A percentile compares a stretch with the other conserved stretches of the same genome.
Evolutionary conservation across 2,888 invertebrate genomes (phyloP).

Genomic region (Netelia virgata): DNA sequence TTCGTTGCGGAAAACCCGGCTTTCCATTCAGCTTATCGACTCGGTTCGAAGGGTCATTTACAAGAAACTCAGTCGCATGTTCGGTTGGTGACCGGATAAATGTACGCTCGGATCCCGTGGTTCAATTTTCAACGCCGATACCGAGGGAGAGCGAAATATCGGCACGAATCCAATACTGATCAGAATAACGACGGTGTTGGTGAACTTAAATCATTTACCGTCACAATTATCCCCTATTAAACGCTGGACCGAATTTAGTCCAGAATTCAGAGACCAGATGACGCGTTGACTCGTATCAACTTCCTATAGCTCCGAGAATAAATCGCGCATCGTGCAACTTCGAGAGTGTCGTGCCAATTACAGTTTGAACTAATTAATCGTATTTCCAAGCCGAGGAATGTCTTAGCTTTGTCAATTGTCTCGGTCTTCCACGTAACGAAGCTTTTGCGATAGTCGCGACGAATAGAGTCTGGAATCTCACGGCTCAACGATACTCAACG

Average conservation of each 20-base stretch:
- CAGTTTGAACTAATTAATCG: background rate
- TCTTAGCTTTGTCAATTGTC: no score
- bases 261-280: background rate
- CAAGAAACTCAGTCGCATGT: slow-evolving; percentile 22
- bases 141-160: background rate
- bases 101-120: background rate
- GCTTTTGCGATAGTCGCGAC: background rate
- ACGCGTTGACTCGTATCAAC: background rate
- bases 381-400: background rate
- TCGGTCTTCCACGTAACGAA: background rate
- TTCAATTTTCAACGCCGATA: slow-evolving; percentile 13
- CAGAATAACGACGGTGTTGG: background rate
- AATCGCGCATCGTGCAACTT: background rate
- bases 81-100: background rate
- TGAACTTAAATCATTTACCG: background rate
- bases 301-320: background rate
- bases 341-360: background rate
- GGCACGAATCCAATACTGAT: background rate
- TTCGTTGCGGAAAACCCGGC: slow-evolving; percentile 32
- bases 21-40: slow-evolving; percentile 41
- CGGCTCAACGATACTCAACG: slow-evolving; percentile 4
- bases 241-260: background rate
- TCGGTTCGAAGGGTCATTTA: slow-evolving; percentile 38
- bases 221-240: background rate
- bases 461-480: slow-evolving; percentile 6